Evolutionary conservation across 2,113 vertebrate species (phyloP).

Genomic region (Lagopus muta): DNA sequence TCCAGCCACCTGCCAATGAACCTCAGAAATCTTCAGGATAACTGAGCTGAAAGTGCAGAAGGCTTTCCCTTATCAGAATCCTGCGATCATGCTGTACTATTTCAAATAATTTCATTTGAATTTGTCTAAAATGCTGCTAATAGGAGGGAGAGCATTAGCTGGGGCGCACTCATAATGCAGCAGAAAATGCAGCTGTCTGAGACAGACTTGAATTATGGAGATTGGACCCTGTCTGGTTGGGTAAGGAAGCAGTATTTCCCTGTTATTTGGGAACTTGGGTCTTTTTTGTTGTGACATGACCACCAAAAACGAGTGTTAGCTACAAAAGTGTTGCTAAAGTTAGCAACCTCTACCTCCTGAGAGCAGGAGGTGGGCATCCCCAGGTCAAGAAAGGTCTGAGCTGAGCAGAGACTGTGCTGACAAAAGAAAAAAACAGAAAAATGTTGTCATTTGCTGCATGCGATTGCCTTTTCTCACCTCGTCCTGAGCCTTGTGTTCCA

Average conservation of each 20-base stretch:
- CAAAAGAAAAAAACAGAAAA: neutral
- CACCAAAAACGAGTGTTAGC: neutral
- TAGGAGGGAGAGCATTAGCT: neutral
- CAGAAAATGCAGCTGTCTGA: neutral
- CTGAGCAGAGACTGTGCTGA: neutral
- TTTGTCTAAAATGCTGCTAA: neutral
- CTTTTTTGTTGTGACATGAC: neutral
- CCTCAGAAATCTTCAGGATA: neutral
- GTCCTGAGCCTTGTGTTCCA: neutral
- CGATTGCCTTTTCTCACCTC: neutral
- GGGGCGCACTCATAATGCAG: neutral
- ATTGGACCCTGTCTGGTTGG: neutral
- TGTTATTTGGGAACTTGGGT: neutral
- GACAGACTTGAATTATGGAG: neutral
- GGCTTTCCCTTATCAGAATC: neutral
- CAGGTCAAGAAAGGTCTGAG: neutral
- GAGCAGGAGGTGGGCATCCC: neutral
- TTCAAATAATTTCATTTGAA: neutral
- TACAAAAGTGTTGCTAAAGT: neutral
- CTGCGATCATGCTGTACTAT: neutral
- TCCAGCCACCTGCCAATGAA: neutral
- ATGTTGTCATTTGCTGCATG: rapidly evolving
- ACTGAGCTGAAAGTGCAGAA: neutral
- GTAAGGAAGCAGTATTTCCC: neutral
- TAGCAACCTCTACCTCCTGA: neutral